Percentiles rank a stretch among this genome's conserved stretches.
phyloP scores from a whole-genome alignment of 1,140 invertebrate species.

The Drosophila biarmipes region DNA sequence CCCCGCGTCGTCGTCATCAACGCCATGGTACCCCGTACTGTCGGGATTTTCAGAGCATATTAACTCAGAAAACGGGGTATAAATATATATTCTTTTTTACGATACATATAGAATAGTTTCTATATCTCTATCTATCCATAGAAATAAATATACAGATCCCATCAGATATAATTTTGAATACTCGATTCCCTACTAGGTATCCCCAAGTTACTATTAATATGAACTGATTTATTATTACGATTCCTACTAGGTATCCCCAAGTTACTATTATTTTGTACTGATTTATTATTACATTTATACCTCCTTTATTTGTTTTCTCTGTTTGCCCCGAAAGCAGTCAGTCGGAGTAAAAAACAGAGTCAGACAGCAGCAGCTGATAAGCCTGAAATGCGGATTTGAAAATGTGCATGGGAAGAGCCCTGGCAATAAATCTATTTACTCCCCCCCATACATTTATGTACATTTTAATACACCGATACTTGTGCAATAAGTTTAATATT shows the following conservation, averaged over 20 bases:
- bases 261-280: slow-evolving; percentile 16
- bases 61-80: neutral
- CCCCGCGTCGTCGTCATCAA: slow-evolving; percentile 61
- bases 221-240: too few species aligned
- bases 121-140: too few species aligned
- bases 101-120: neutral
- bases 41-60: neutral
- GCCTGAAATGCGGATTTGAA: slow-evolving; percentile 39
- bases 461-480: slow-evolving; percentile 3
- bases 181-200: too few species aligned
- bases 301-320: slow-evolving; percentile 47
- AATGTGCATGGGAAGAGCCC: slow-evolving; percentile 25
- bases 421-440: slow-evolving; percentile 24
- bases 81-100: neutral
- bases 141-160: too few species aligned
- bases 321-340: slow-evolving; percentile 49
- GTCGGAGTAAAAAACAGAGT: slow-evolving; percentile 15
- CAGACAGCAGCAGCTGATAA: slow-evolving; percentile 35
- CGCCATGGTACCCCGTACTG: slow-evolving; percentile 4
- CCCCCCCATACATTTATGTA: slow-evolving; percentile 9
- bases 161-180: too few species aligned
- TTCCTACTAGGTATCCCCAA: neutral
- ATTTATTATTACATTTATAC: slow-evolving; percentile 25
- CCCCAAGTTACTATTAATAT: too few species aligned
- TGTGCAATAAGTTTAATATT: slow-evolving; percentile 2